phyloP scores from a whole-genome alignment of 2,797 vertebrate genomes.

The Acrossocheilus fasciatus region DNA sequence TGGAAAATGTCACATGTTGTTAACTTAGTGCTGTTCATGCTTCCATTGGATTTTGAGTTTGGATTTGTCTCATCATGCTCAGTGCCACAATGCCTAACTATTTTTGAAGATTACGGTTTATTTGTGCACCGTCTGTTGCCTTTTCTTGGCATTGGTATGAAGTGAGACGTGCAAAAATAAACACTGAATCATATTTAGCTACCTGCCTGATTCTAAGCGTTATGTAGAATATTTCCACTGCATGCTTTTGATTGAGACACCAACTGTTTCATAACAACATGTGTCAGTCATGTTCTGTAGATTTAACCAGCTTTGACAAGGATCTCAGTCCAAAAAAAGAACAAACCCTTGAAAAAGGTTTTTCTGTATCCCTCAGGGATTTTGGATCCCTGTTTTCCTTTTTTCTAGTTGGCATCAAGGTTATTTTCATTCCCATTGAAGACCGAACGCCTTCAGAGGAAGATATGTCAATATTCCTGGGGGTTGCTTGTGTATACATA shows the following conservation, averaged over 20 bases:
- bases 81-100: neutral
- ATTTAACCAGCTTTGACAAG: slow-evolving; percentile 71
- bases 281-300: slow-evolving; percentile 62
- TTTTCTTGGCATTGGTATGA: neutral
- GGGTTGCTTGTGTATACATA: slow-evolving; percentile 18
- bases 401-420: slow-evolving; percentile 73
- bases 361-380: slow-evolving; percentile 58
- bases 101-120: neutral
- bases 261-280: slow-evolving; percentile 59
- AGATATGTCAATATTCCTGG: slow-evolving; percentile 65
- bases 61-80: slow-evolving; percentile 33
- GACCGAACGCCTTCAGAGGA: slow-evolving; percentile 69
- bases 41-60: neutral
- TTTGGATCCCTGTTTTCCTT: slow-evolving; percentile 69
- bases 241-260: slow-evolving; percentile 18
- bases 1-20: neutral
- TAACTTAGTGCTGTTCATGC: neutral
- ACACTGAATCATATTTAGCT: neutral
- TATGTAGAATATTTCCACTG: neutral
- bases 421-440: slow-evolving; percentile 70
- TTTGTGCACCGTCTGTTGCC: neutral
- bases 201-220: neutral
- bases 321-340: slow-evolving; percentile 68
- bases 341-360: slow-evolving; percentile 54
- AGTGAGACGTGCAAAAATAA: neutral